Percentiles rank a stretch among this genome's conserved stretches.
These are phyloP conservation scores for Gallinago undulata DNA, from an alignment of 2,113 vertebrate genomes.

Conservation along the genomic window DNA sequence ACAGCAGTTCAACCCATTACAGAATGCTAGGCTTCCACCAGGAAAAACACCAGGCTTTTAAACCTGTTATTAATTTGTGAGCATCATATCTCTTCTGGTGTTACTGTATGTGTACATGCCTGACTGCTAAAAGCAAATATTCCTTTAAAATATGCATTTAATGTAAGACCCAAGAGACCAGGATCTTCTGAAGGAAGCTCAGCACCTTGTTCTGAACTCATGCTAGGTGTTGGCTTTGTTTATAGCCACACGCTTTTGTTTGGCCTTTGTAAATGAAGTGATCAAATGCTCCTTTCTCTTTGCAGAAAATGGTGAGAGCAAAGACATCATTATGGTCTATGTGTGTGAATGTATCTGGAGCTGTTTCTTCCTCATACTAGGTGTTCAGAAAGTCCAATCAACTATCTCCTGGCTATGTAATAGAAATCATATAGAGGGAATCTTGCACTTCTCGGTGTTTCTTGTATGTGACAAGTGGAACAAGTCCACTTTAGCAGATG, in stretches of 20 bases:
- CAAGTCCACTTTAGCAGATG: not conserved
- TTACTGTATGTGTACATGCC: not conserved
- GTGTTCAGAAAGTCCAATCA: not conserved
- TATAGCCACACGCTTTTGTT: not conserved
- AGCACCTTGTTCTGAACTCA: not conserved
- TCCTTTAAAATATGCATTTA: not conserved
- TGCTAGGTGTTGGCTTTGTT: not conserved
- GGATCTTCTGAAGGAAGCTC: not conserved
- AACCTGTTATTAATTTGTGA: not conserved
- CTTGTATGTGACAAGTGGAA: not conserved
- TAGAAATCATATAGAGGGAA: not conserved
- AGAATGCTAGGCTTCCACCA: not conserved
- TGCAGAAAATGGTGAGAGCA: not conserved
- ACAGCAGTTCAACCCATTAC: not conserved
- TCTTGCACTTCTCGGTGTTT: not conserved
- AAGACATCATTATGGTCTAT: not conserved
- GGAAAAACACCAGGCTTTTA: not conserved
- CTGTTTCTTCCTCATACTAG: not conserved
- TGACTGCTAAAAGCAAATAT: not conserved
- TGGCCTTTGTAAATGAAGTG: not conserved
- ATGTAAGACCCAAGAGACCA: not conserved
- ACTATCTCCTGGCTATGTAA: not conserved
- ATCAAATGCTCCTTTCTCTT: not conserved
- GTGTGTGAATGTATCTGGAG: not conserved
- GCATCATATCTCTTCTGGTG: not conserved